Conservation (phyloP, 2,113 vertebrate genomes). For the Prinia subflava region DNA sequence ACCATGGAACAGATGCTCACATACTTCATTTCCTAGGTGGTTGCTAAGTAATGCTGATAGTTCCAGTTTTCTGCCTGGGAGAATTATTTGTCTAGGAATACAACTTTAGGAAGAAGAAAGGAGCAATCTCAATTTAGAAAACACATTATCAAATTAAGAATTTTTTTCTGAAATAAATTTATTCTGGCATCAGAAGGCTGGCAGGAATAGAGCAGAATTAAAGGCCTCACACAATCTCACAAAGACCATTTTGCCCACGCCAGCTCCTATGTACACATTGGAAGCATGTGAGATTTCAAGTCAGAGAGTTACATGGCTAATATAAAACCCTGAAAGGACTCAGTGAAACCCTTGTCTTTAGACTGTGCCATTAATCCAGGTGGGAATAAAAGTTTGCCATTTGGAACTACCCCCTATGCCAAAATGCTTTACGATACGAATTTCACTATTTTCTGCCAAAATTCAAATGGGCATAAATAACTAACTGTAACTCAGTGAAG, state of each 20-base stretch:
- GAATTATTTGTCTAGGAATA: not conserved
- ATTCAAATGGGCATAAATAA: not conserved
- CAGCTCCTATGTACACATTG: not conserved
- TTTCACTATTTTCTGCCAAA: not conserved
- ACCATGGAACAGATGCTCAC: not conserved
- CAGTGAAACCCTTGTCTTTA: not conserved
- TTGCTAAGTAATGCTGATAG: not conserved
- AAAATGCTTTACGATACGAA: rapidly evolving
- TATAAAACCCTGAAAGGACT: not conserved
- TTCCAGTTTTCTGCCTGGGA: not conserved
- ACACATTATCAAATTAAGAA: not conserved
- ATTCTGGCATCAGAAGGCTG: not conserved
- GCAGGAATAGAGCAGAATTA: not conserved
- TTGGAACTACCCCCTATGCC: not conserved
- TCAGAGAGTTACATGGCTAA: not conserved
- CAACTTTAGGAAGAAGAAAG: not conserved
- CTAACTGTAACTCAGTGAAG: not conserved
- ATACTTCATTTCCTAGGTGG: not conserved
- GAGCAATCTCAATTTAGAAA: not conserved
- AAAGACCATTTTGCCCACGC: not conserved
- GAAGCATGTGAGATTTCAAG: not conserved
- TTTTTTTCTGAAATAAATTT: not conserved
- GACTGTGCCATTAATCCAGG: not conserved
- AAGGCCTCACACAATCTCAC: not conserved
- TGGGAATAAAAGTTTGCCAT: not conserved